phyloP scores from a whole-genome alignment of 2,113 vertebrate species.

The Poeciliopsis turrubarensis region DNA sequence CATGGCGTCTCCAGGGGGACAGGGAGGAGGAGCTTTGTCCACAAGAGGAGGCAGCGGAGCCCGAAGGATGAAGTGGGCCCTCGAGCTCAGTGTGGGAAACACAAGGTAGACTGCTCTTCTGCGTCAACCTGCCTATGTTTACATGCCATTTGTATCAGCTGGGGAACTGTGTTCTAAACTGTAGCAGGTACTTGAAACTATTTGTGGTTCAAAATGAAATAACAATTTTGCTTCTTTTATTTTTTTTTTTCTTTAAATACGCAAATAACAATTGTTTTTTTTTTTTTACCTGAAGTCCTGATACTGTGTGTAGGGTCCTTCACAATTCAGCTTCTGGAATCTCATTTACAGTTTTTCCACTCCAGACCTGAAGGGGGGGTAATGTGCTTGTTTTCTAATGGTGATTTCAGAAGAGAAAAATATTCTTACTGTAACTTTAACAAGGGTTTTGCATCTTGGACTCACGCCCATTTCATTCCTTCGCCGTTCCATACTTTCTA shows the following conservation, averaged over 20 bases:
- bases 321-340: too few species aligned
- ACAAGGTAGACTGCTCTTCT: conserved; percentile 65
- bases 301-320: too few species aligned
- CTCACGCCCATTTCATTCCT: too few species aligned
- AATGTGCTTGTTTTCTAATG: neutral
- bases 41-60: conserved; percentile 69
- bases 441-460: too few species aligned
- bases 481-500: too few species aligned
- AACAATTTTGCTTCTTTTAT: neutral
- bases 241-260: neutral
- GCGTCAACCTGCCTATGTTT: too few species aligned
- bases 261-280: neutral
- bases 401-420: neutral
- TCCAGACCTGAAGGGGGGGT: neutral
- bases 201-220: neutral
- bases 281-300: too few species aligned
- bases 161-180: neutral
- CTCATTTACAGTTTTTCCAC: neutral
- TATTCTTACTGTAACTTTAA: neutral
- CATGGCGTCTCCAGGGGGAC: conserved; percentile 81
- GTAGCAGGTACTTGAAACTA: neutral
- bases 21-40: conserved; percentile 76
- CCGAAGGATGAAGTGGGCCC: conserved; percentile 81
- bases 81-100: conserved; percentile 80
- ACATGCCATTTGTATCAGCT: too few species aligned